Conservation (phyloP, 2,888 invertebrate genomes). For the Dicyrtomina minuta region DNA sequence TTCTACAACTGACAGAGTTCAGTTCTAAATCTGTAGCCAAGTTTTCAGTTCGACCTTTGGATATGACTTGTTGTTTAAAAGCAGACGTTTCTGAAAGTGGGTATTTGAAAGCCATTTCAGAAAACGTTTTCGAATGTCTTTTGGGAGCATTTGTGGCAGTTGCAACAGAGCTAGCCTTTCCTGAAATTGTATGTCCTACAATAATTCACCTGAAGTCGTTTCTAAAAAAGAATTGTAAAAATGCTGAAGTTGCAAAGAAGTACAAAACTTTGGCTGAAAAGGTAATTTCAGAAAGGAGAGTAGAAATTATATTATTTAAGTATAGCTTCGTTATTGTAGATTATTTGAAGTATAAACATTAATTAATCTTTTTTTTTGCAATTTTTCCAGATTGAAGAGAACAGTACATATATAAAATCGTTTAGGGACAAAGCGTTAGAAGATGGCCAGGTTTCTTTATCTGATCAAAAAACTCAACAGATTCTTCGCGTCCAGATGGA, state of each 20-base stretch:
- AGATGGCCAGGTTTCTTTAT: constrained; percentile 43
- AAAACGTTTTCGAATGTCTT: constrained; percentile 48
- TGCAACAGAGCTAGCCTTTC: constrained; percentile 48
- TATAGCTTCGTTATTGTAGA: background rate
- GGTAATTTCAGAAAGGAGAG: constrained; percentile 28
- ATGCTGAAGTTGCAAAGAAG: constrained; percentile 46
- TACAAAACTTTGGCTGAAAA: constrained; percentile 50
- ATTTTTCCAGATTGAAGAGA: constrained; percentile 46
- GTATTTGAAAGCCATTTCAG: constrained; percentile 47
- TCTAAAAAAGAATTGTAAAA: constrained; percentile 51
- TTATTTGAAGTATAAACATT: constrained; percentile 1
- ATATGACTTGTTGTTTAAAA: constrained; percentile 50
- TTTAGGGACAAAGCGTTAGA: constrained; percentile 48
- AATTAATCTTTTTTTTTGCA: constrained; percentile 14
- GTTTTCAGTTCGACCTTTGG: constrained; percentile 51
- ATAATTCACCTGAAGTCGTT: constrained; percentile 48
- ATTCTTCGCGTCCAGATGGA: constrained; percentile 50
- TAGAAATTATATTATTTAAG: background rate
- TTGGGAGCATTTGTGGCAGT: constrained; percentile 45
- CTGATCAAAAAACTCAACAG: constrained; percentile 46
- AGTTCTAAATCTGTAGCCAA: constrained; percentile 48
- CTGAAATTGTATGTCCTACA: constrained; percentile 51
- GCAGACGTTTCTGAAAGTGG: constrained; percentile 51
- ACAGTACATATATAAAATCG: constrained; percentile 43
- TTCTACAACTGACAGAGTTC: constrained; percentile 48